Base-by-base conservation (phyloP, 2,888 invertebrate genomes). In the Criorhina ranunculi region DNA sequence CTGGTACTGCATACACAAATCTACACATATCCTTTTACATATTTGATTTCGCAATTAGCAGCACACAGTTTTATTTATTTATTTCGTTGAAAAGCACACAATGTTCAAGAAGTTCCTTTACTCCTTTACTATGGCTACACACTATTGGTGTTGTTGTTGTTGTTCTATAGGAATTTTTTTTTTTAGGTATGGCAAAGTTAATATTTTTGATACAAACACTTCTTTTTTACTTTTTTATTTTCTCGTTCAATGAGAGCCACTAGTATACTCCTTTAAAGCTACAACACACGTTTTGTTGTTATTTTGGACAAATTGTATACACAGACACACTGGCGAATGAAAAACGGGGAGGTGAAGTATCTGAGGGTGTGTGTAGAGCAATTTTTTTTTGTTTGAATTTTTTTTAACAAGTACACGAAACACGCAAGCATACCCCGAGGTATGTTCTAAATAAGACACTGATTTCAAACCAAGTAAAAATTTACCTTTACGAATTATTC, bases 221-320 rank as follows among this genome's bases (percentile, higher is more conserved):
- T 51, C 9, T 35, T 70, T 15, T 33, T 31, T 42, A 37, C 55
- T 19, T 31, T 57, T 9, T 55, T 69, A n/a, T 64, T 44, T 57
- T 40, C 9, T 57, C 35, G 24, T 46, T 37, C 44, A 37, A 70
- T 59, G 55, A 42, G 57, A 77, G 59, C 53, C 60, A 67, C 64
- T 59, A 51, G 42, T 35, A 59, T 64, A 55, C 66, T 66, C 67
- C 67, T 72, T 73, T 73, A 69, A 62, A 77, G 67, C 77, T 75
- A 66, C 46, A 62, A 29, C 51, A 72, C 67, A 77, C 60, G 73
- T 78, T 83, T 72, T 82, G 72, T 82, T 83, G 78, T 83, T 83
- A 78, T 83, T 83, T 83, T 83, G 73, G 67, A 69, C 49, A 73
- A 72, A 60, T 72, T 62, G 35, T 64, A 19, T 53, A 67, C 67